phyloP scores from a whole-genome alignment of 92 coral and sea anemone genomes.

The Diadumene lineata region DNA sequence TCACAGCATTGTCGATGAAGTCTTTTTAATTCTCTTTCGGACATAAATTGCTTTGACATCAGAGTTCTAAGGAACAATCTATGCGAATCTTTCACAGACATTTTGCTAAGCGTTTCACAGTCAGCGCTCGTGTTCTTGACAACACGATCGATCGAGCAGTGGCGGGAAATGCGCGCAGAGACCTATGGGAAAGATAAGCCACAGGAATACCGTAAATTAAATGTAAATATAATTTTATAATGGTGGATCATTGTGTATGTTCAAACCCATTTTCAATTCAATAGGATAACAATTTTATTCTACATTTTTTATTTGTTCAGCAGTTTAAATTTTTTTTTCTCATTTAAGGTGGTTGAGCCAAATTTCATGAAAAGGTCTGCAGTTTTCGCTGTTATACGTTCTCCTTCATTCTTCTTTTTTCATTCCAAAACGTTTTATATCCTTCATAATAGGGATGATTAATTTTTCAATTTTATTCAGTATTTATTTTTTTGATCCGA shows the following conservation, averaged over 20 bases:
- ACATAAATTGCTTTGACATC: slow-evolving; percentile 84
- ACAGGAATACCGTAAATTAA: slow-evolving; percentile 26
- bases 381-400: too few species aligned
- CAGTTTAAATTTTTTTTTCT: too few species aligned
- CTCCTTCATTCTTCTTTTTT: too few species aligned
- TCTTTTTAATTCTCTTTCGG: slow-evolving; percentile 61
- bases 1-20: slow-evolving; percentile 59
- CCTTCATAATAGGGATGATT: too few species aligned
- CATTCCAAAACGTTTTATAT: too few species aligned
- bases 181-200: slow-evolving; percentile 28
- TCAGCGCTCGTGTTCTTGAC: not conserved
- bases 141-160: slow-evolving; percentile 12
- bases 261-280: too few species aligned
- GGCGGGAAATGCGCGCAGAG: slow-evolving; percentile 59
- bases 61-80: slow-evolving; percentile 76
- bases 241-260: too few species aligned
- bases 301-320: too few species aligned
- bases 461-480: not conserved
- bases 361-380: too few species aligned
- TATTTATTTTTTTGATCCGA: not conserved
- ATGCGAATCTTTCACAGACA: slow-evolving; percentile 60
- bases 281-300: too few species aligned
- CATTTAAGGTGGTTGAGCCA: too few species aligned
- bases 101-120: not conserved
- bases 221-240: too few species aligned